phyloP scores from a whole-genome alignment of 2,797 vertebrate genomes.

The Myioborus miniatus region DNA sequence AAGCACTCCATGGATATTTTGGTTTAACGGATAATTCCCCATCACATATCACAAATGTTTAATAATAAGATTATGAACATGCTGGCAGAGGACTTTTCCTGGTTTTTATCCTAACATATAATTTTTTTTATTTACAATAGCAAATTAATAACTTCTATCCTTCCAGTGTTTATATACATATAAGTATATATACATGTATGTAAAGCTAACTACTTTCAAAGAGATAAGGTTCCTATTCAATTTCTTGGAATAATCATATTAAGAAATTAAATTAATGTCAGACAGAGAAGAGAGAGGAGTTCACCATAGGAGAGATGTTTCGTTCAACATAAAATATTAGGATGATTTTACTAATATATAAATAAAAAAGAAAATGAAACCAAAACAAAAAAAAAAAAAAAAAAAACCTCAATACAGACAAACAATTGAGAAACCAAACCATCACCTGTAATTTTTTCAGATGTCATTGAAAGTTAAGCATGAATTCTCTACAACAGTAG shows the following conservation, averaged over 20 bases:
- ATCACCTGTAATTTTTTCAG: neutral
- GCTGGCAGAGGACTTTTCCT: slow-evolving; percentile 11
- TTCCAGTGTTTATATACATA: neutral
- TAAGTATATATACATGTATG: neutral
- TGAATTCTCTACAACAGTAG: neutral
- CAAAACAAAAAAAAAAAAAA: neutral
- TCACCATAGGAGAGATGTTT: neutral
- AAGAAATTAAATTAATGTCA: neutral
- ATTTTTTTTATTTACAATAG: slow-evolving; percentile 44
- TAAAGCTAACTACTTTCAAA: slow-evolving; percentile 16
- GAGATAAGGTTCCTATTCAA: slow-evolving; percentile 24
- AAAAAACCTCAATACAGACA: no score
- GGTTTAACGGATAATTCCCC: slow-evolving; percentile 24
- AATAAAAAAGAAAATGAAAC: no score
- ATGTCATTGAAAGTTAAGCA: neutral
- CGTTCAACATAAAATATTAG: neutral
- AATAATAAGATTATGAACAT: slow-evolving; percentile 47
- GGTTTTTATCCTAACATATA: slow-evolving; percentile 27
- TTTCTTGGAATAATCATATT: slow-evolving; percentile 25
- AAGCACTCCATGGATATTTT: slow-evolving; percentile 26
- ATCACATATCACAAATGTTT: slow-evolving; percentile 43
- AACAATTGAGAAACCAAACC: rapidly evolving
- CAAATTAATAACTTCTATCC: slow-evolving; percentile 14
- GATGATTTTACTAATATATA: neutral
- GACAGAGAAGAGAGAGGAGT: neutral